These are phyloP conservation scores for Pontoporia blainvillei DNA, from an alignment of 2,113 vertebrate genomes.

Conservation along the genomic window DNA sequence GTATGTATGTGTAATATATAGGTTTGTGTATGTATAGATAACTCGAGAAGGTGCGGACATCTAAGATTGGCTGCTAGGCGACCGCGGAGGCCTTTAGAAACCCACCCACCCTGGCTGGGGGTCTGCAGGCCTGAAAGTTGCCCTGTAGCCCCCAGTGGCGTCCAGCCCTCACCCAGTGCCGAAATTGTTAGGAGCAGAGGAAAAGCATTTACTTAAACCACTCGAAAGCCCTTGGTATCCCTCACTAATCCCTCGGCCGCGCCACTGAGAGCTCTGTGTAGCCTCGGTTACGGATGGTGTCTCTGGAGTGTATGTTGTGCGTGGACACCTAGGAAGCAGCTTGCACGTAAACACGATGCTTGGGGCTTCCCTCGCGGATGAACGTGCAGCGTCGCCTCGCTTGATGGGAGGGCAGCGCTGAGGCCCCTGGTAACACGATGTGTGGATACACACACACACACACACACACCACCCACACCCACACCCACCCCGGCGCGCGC, in stretches of 20 bases:
- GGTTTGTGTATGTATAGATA: background rate
- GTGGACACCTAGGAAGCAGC: background rate
- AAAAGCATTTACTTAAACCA: background rate
- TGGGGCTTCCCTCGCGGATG: background rate
- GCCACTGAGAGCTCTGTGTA: background rate
- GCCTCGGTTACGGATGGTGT: background rate
- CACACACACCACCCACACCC: background rate
- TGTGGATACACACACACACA: background rate
- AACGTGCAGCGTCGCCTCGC: background rate
- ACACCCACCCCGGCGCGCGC: background rate
- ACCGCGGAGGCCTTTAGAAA: background rate
- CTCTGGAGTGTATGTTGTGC: background rate
- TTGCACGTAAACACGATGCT: background rate
- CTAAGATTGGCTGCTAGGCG: background rate
- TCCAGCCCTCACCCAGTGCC: background rate
- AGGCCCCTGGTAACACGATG: background rate
- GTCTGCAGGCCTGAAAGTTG: background rate
- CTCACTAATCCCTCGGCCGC: background rate
- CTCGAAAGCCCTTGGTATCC: fast-evolving
- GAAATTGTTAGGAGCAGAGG: background rate
- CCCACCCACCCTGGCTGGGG: background rate
- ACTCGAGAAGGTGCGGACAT: background rate
- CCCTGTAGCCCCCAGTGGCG: background rate
- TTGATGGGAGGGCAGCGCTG: background rate
- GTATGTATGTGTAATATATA: too few relatives aligned